Conservation (phyloP, 2,797 vertebrate genomes). For the Sibirionetta formosa region DNA sequence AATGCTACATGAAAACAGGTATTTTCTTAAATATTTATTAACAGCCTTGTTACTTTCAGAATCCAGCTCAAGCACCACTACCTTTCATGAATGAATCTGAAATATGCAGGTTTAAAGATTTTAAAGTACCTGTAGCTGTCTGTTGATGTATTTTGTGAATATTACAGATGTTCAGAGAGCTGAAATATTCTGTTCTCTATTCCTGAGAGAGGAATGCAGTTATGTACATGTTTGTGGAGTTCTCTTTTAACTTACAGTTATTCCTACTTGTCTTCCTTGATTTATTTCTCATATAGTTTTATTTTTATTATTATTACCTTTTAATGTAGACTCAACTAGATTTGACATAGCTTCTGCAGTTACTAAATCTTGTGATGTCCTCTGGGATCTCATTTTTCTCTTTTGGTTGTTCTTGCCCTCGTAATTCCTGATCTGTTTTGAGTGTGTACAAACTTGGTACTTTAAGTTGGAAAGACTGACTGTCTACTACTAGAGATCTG, state of each 20-base stretch:
- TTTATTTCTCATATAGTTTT: constrained; percentile 8
- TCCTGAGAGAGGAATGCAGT: background rate
- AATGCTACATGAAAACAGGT: background rate
- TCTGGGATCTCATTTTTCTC: background rate
- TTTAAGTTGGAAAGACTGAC: background rate
- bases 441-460: background rate
- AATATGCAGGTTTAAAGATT: background rate
- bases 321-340: background rate
- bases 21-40: background rate
- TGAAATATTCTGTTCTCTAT: background rate
- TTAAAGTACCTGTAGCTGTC: background rate
- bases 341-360: background rate
- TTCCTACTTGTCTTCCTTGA: constrained; percentile 2
- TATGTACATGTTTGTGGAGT: background rate
- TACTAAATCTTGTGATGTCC: background rate
- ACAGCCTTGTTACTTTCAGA: background rate
- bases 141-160: background rate
- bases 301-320: constrained; percentile 26
- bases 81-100: background rate
- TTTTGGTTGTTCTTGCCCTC: background rate
- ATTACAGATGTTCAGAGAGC: background rate
- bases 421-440: background rate
- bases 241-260: background rate
- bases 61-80: background rate
- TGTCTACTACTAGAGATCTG: background rate